Base-by-base conservation (phyloP, 2,888 invertebrate genomes). In the Polydrusus pterygomalis region DNA sequence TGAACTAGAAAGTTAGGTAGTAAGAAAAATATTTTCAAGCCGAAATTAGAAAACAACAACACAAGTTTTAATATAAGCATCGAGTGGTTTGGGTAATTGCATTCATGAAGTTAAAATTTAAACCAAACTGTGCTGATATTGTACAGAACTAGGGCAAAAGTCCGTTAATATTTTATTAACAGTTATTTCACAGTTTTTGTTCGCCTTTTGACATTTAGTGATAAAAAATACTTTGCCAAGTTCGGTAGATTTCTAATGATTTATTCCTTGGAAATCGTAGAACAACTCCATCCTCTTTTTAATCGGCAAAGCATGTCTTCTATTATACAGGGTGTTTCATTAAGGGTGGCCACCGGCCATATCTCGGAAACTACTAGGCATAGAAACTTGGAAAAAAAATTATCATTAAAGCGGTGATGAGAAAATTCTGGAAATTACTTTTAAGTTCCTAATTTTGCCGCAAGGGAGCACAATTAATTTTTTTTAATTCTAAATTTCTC, bases 61-160 rank as follows among this genome's bases (percentile, higher is more conserved):
- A 34, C 38, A 65, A 49, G 65, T 51, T 65, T 45, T 43, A 43
- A 64, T 64, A 64, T 64, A 47, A 64, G 64, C 45, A 47, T 51
- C 20, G 13, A 1, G 30, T 49, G 65, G 65, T 65, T 65, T 65
- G 15, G 11, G 51, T 65, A 65, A 65, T 49, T 65, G 65, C 65
- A 45, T 65, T 65, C 49, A 65, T 65, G 49, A 65, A 65, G 47
- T 65, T 64, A 25, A 64, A 47, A 64, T 64, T 49, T 65, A 65
- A 65, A 65, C 65, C 34, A 47, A 47, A 65, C 25, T 49, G 65
- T 30, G 30, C 34, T 30, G 34, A 51, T 15, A 49, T 45, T 49
- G 65, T 49, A 17, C 11, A 49, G 34, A 65, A 65, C 34, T 51
- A 17, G 65, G 65, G 49, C 49, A 17, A 65, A 65, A 34, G 47